Conservation (phyloP, 2,888 invertebrate species). For the Drosophila siamana region DNA sequence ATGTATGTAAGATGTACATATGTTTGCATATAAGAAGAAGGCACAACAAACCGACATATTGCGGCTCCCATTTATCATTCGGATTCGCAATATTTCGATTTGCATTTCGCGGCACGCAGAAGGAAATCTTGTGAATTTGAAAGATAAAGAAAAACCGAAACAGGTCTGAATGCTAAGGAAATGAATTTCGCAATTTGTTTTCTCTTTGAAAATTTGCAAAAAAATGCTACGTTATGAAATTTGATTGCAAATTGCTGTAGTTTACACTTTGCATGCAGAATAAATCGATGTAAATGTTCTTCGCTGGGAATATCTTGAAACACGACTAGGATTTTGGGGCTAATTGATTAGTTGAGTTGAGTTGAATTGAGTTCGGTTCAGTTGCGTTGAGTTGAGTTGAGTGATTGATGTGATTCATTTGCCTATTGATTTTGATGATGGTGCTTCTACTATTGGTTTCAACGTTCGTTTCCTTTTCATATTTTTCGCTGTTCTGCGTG, state of each 20-base stretch:
- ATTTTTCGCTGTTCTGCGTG: no score
- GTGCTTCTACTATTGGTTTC: conserved; percentile 6
- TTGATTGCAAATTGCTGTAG: conserved; percentile 19
- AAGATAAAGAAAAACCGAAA: conserved; percentile 19
- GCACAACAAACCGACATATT: conserved; percentile 16
- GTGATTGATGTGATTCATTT: conserved; percentile 1
- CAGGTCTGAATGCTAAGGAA: conserved; percentile 14
- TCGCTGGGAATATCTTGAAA: conserved; percentile 3
- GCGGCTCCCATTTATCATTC: conserved; percentile 17
- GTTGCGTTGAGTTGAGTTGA: no score
- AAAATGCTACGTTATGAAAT: conserved; percentile 24
- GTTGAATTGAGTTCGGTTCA: no score
- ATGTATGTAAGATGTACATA: background rate
- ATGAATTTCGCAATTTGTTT: conserved; percentile 20
- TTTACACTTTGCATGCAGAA: no score
- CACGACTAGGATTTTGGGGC: conserved; percentile 35
- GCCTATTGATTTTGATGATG: conserved; percentile 13
- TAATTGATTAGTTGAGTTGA: conserved; percentile 19
- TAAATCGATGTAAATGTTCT: no score
- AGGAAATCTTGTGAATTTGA: conserved; percentile 28
- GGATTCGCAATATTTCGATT: conserved; percentile 28
- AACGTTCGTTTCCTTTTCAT: background rate
- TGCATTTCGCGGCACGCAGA: conserved; percentile 2
- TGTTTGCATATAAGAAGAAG: background rate
- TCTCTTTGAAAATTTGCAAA: conserved; percentile 11